phyloP scores from a whole-genome alignment of 2,797 vertebrate species.

The Thripadectes ignobilis region DNA sequence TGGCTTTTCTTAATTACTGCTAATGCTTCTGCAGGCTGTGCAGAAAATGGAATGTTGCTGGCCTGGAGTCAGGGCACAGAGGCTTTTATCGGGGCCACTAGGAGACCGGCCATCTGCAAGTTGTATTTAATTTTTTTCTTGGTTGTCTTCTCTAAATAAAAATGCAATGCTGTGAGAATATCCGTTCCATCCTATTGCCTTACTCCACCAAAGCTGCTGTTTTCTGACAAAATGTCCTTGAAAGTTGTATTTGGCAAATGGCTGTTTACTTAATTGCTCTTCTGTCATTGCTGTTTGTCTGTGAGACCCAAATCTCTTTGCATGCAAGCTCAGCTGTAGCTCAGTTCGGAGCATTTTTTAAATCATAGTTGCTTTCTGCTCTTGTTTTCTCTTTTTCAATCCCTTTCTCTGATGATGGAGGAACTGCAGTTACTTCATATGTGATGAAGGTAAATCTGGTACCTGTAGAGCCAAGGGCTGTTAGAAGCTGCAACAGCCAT shows the following conservation, averaged over 20 bases:
- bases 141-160: conserved; percentile 23
- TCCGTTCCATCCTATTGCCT: not conserved
- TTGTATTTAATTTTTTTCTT: not conserved
- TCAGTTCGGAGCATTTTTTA: not conserved
- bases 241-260: conserved; percentile 16
- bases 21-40: conserved; percentile 20
- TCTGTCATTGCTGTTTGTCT: not conserved
- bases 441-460: not conserved
- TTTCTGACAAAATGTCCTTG: not conserved
- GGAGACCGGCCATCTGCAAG: not conserved
- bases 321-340: not conserved
- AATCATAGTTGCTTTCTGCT: not conserved
- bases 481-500: fast-evolving
- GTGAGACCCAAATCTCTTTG: not conserved
- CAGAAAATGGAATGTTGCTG: conserved; percentile 12
- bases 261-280: conserved; percentile 14
- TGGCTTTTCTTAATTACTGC: conserved; percentile 13
- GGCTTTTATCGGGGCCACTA: not conserved
- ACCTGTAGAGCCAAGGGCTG: not conserved
- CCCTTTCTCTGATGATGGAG: not conserved
- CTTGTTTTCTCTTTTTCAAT: not conserved
- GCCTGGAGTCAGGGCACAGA: not conserved
- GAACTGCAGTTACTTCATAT: not conserved
- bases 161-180: not conserved
- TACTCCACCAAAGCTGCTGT: not conserved